Evolutionary conservation across 2,113 vertebrate species (phyloP), one percentile per base, ranked within the genome.

Genomic region (Prietella phreatophila): DNA sequence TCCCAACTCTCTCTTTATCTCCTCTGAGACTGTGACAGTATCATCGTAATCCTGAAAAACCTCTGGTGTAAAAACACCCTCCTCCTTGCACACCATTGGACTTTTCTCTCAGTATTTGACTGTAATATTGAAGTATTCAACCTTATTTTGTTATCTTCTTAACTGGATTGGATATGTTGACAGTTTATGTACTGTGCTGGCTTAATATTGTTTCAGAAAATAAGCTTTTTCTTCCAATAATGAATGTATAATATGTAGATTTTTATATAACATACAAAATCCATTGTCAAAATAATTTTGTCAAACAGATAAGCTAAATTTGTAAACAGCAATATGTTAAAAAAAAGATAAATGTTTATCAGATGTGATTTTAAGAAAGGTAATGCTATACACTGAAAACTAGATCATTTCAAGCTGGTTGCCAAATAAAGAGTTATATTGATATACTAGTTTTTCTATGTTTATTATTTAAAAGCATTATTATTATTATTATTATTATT

Each of bases 291-390:
- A 94, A 93, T 94, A 94, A 93, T 94, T 95, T 95, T 96, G 95
- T 95, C 94, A 92, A 95, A 95, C 94, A 95, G 94, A 95, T 95
- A 95, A 94, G 95, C 94, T 96, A 95, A 91, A 96, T 96, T 96
- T 96, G 94, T 95, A 95, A 95, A 94, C 93, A 95, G 95, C 95
- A 95, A 94, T 92, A 94, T 96, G 95, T 95, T 50, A 81, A 56
- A 58, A 55, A 90, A 89, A 83, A 93, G 92, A 95, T 93, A 94
- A 92, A 93, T 94, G 92, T 92, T 93, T 94, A 95, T 94, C 89
- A 93, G 93, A 94, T 95, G 94, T 94, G 94, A 93, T 92, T 94
- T 95, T 93, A 93, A 71, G 92, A 94, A 93, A 92, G 84, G 91
- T 93, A 92, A 92, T 91, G 94, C 91, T 95, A 93, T 95, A 94